Percentiles rank a stretch among this genome's conserved stretches.
Evolutionary conservation across 1,140 invertebrate species (phyloP).

Genomic region (Oreohelix idahoensis): DNA sequence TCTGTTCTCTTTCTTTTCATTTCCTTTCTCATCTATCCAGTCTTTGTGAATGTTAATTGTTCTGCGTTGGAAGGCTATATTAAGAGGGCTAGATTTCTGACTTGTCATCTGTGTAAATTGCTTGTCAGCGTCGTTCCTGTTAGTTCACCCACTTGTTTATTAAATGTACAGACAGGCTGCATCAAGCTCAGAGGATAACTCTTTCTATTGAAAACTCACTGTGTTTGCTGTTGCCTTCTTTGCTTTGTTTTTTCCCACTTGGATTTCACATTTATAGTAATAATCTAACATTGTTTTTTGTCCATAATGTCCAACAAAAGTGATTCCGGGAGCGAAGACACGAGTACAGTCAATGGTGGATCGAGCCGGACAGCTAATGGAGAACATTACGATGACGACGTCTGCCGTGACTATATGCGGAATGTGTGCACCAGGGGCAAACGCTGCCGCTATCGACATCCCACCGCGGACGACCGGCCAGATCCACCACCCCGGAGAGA

Average conservation of each 20-base stretch:
- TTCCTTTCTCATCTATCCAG: too few relatives aligned
- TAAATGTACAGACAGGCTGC: too few relatives aligned
- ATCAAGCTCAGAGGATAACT: too few relatives aligned
- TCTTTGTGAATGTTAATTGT: too few relatives aligned
- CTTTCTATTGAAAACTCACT: too few relatives aligned
- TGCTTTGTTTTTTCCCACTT: neutral
- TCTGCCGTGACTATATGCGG: constrained; percentile 78
- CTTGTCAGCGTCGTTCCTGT: too few relatives aligned
- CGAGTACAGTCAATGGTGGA: constrained; percentile 15
- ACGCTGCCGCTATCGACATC: constrained; percentile 79
- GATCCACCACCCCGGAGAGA: constrained; percentile 61
- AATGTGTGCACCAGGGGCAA: constrained; percentile 84
- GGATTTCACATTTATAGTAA: neutral
- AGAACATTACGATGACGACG: constrained; percentile 66
- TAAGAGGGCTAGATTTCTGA: too few relatives aligned
- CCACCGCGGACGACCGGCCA: constrained; percentile 54
- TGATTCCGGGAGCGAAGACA: constrained; percentile 65
- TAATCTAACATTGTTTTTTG: neutral
- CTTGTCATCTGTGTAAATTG: too few relatives aligned
- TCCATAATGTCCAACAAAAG: constrained; percentile 69
- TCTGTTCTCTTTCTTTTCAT: too few relatives aligned
- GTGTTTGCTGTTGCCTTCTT: neutral
- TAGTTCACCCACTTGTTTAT: too few relatives aligned
- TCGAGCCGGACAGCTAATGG: constrained; percentile 13
- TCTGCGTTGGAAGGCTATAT: too few relatives aligned